A percentile compares a stretch with the other conserved stretches of the same genome.
Evolutionary conservation across 2,888 invertebrate species (phyloP).

Genomic region (Gymnocheta viridis): DNA sequence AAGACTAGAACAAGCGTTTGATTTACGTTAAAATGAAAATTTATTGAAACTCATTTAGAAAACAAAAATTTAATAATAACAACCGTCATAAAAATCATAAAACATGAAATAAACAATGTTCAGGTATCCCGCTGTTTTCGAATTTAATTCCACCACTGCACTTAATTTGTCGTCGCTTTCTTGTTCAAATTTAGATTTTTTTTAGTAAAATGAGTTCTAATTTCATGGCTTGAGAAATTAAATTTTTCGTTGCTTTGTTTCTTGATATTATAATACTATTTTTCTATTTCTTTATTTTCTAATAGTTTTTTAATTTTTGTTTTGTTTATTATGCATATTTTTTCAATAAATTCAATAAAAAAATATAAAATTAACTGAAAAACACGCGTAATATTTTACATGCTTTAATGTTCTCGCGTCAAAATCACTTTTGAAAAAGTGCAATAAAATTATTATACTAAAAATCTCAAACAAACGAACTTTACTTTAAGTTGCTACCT

Average conservation of each 20-base stretch:
- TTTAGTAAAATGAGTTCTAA: conserved; percentile 39
- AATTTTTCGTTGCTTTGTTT: conserved; percentile 11
- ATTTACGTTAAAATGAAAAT: no score
- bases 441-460: conserved; percentile 16
- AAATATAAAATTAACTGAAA: conserved; percentile 1
- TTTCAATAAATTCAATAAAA: neutral
- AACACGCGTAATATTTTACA: conserved; percentile 52
- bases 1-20: no score
- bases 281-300: conserved; percentile 6
- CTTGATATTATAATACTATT: conserved; percentile 14
- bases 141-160: neutral
- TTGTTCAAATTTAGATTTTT: neutral
- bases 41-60: no score
- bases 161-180: neutral
- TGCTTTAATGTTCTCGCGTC: conserved; percentile 62
- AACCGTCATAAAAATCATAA: no score
- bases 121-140: no score
- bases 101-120: no score
- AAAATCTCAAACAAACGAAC: neutral
- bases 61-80: no score
- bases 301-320: conserved; percentile 10
- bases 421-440: conserved; percentile 8
- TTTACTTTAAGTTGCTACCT: neutral
- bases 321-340: conserved; percentile 15
- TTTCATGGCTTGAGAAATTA: conserved; percentile 5